Conservation (phyloP, 2,797 vertebrate genomes). For the Nyctibius grandis region DNA sequence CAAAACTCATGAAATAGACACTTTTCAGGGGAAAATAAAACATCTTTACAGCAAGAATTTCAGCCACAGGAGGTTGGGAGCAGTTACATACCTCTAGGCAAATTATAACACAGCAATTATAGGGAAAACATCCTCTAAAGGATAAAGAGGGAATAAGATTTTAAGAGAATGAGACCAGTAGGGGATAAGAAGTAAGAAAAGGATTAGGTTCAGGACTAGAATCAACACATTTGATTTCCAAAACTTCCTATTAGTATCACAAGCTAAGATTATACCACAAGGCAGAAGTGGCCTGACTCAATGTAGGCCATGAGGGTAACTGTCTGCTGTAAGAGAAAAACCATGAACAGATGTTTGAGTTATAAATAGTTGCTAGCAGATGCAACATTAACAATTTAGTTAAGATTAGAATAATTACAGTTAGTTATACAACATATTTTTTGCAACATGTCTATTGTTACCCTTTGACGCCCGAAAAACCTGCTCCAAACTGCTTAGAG, state of each 20-base stretch:
- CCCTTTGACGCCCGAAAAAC: background rate
- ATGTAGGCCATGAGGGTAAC: background rate
- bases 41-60: slow-evolving; percentile 25
- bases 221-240: background rate
- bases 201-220: background rate
- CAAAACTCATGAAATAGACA: slow-evolving; percentile 29
- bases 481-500: background rate
- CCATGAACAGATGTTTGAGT: background rate
- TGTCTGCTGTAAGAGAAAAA: background rate
- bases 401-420: background rate
- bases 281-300: background rate
- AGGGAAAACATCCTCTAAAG: background rate
- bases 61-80: background rate
- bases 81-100: background rate
- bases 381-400: background rate
- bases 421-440: background rate
- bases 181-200: background rate
- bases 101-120: slow-evolving; percentile 5
- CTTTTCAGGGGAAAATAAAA: slow-evolving; percentile 16
- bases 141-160: background rate
- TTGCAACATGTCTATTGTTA: background rate
- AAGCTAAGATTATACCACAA: background rate
- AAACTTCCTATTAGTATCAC: background rate
- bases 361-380: background rate
- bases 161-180: background rate